Evolutionary conservation across 1,140 invertebrate species (phyloP), one percentile per base, ranked within the genome.

Genomic region (Zaprionus ornatus): DNA sequence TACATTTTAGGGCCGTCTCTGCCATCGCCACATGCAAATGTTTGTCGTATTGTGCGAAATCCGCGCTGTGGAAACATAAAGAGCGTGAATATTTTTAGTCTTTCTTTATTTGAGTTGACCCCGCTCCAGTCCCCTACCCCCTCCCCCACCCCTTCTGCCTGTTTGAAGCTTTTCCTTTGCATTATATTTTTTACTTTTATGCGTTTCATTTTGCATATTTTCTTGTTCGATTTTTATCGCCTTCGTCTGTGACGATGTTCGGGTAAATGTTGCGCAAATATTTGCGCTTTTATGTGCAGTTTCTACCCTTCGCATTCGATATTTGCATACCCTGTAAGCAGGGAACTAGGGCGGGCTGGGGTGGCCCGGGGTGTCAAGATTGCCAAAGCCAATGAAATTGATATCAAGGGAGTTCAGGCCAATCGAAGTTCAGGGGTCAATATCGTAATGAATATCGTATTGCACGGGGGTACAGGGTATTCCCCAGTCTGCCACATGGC

Each of bases 231-330:
- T 87, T 87, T 88, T 87, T 84, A 87, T 88, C 77, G 81, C 80
- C 45, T 23, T 23, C 71, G 63, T 79, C 80, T 85, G 66, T 69
- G 80, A 71, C 69, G 77, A 66, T 82, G 80, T 79, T 77, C 77
- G 81, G 40, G 40, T 82, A 84, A 84, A 86, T 85, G 79, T 82
- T 86, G 82, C 82, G 75, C 82, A 86, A 85, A 85, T 85, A 85
- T 85, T 85, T 85, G 82, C 82, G 82, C 82, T 85, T 86, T 85
- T 85, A 85, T 85, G 79, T 85, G 82, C 82, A 86, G 68, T 79
- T 52, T 35, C 57, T 27, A 35, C 45, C 13, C 50, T n/a, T 21
- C 45, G 45, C 45, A 17, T 50, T 50, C 45, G 19, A 37, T 17
- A 59, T 37, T 59, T 21, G 10, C 13, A 48, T 62, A 62, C 60